These are phyloP conservation scores for Paramuricea clavata DNA, from an alignment of 92 coral and sea anemone genomes.

Conservation along the genomic window DNA sequence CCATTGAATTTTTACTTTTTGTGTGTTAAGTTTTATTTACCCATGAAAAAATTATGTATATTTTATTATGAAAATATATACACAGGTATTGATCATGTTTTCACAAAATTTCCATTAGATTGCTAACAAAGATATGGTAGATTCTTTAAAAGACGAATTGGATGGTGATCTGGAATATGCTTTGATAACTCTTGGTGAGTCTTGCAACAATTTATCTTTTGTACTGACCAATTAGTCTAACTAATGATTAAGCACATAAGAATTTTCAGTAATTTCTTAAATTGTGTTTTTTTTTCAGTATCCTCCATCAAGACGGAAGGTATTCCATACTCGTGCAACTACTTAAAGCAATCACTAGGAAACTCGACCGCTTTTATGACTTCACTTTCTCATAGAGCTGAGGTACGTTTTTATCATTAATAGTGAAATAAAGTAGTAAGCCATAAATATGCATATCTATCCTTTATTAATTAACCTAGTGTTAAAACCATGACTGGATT, in stretches of 20 bases:
- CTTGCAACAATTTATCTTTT: slow-evolving; percentile 53
- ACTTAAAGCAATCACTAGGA: slow-evolving; percentile 20
- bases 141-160: slow-evolving; percentile 70
- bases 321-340: background rate
- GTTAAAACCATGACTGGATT: too few relatives aligned
- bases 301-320: background rate
- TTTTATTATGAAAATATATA: too few relatives aligned
- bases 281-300: background rate
- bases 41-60: too few relatives aligned
- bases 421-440: slow-evolving; percentile 3
- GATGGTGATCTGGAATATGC: slow-evolving; percentile 82
- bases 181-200: slow-evolving; percentile 72
- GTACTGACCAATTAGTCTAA: background rate
- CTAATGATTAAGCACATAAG: too few relatives aligned
- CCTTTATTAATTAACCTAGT: too few relatives aligned
- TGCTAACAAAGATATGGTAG: background rate
- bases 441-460: too few relatives aligned
- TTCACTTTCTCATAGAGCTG: slow-evolving; percentile 19
- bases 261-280: too few relatives aligned
- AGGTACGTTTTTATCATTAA: background rate
- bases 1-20: too few relatives aligned
- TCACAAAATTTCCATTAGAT: background rate
- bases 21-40: too few relatives aligned
- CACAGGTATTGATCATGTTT: background rate
- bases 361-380: slow-evolving; percentile 10